phyloP scores from a whole-genome alignment of 2,888 invertebrate species.

The Branchipolynoe longqiensis region DNA sequence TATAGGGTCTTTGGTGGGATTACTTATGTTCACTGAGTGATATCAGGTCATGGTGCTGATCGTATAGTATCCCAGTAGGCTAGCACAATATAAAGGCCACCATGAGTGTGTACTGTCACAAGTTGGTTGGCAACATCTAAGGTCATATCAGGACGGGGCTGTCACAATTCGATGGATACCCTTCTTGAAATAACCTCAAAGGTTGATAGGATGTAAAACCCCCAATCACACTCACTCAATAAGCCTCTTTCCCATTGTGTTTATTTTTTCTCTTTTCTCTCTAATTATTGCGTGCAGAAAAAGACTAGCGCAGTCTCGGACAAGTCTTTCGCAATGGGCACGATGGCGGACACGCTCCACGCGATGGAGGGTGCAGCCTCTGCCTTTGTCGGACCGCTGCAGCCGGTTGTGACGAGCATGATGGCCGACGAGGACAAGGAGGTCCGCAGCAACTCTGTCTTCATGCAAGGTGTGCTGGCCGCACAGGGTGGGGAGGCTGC shows the following conservation, averaged over 20 bases:
- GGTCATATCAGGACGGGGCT: no score
- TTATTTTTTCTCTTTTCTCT: no score
- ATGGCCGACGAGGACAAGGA: slow-evolving; percentile 86
- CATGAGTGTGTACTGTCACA: no score
- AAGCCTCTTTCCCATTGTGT: background rate
- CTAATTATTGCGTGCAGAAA: slow-evolving; percentile 83
- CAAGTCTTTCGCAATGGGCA: slow-evolving; percentile 88
- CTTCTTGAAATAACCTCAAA: no score
- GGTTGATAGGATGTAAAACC: no score
- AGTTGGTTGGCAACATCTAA: no score
- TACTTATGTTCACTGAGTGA: no score
- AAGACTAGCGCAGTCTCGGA: slow-evolving; percentile 86
- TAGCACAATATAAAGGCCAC: no score
- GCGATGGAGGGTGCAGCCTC: slow-evolving; percentile 83
- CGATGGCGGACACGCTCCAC: slow-evolving; percentile 88
- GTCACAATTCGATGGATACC: no score
- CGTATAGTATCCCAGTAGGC: no score
- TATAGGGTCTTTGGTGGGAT: no score
- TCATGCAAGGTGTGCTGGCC: slow-evolving; percentile 88
- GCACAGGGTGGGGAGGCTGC: slow-evolving; percentile 84
- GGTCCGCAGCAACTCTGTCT: slow-evolving; percentile 89
- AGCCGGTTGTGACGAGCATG: slow-evolving; percentile 86
- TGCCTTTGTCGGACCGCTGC: slow-evolving; percentile 85
- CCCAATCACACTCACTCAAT: background rate
- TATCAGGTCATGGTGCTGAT: no score